Percentiles rank a stretch among this genome's conserved stretches.
phyloP scores from a whole-genome alignment of 2,888 invertebrate species.

The Zygaena filipendulae region DNA sequence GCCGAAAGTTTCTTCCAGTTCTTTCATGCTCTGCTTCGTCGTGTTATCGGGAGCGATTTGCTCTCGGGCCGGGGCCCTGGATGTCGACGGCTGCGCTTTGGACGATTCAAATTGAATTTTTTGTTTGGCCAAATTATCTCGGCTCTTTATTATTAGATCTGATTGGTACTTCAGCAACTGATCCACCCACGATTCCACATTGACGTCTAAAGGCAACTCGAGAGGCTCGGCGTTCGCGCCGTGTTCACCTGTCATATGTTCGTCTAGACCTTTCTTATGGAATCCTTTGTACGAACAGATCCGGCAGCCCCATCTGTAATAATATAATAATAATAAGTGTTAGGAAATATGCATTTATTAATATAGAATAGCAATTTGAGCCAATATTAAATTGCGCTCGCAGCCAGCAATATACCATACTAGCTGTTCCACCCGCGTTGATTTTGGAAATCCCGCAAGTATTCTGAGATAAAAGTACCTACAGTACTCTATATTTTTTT shows the following conservation, averaged over 20 bases:
- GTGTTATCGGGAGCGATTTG: not conserved
- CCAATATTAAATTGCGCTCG: no score
- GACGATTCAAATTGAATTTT: constrained; percentile 22
- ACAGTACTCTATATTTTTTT: no score
- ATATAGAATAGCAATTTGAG: no score
- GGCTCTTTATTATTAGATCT: constrained; percentile 28
- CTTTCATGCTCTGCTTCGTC: constrained; percentile 16
- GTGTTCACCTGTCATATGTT: constrained; percentile 65
- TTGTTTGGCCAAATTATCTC: constrained; percentile 29
- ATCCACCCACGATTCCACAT: constrained; percentile 65
- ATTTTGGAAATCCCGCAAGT: no score
- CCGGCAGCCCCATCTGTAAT: constrained; percentile 68
- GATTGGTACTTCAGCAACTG: constrained; percentile 37
- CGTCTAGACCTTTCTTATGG: constrained; percentile 58
- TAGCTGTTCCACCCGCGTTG: no score
- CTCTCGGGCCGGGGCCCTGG: constrained; percentile 1
- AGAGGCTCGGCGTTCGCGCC: constrained; percentile 34
- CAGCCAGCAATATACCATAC: no score
- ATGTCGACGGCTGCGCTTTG: constrained; percentile 11
- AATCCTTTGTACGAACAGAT: constrained; percentile 69
- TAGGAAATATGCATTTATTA: constrained; percentile 2
- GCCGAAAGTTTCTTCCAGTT: constrained; percentile 39
- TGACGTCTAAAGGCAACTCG: constrained; percentile 41
- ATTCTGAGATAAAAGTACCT: no score
- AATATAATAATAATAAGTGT: constrained; percentile 5